Percentiles rank a stretch among this genome's conserved stretches.
phyloP scores from a whole-genome alignment of 1,140 invertebrate species.

The Trichoplusia ni region DNA sequence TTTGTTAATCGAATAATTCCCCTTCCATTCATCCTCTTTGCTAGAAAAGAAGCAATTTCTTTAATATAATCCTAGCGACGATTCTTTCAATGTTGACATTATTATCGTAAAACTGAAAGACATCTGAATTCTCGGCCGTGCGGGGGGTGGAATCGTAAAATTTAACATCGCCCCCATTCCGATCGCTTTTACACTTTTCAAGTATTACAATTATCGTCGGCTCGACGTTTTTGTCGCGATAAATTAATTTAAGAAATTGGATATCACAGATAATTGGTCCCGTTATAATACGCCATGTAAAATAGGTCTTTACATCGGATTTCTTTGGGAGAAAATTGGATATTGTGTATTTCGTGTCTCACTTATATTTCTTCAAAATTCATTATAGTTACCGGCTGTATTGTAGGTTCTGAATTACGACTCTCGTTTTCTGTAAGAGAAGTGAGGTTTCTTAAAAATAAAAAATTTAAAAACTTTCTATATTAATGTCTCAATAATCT shows the following conservation, averaged over 20 bases:
- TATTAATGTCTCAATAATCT: too few species aligned
- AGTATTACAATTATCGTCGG: conserved; percentile 29
- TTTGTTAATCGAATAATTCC: too few species aligned
- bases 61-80: not conserved
- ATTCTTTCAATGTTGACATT: not conserved
- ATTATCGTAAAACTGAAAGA: conserved; percentile 2
- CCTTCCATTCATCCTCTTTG: too few species aligned
- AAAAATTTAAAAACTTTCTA: too few species aligned
- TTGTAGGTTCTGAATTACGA: conserved; percentile 21
- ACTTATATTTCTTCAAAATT: conserved; percentile 21
- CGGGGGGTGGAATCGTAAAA: not conserved
- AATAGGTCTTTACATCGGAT: conserved; percentile 13
- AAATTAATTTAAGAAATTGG: conserved; percentile 31
- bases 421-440: conserved; percentile 2
- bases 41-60: too few species aligned
- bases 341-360: conserved; percentile 14
- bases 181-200: conserved; percentile 14
- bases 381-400: too few species aligned
- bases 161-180: conserved; percentile 2
- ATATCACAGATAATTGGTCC: conserved; percentile 29
- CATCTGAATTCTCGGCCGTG: not conserved
- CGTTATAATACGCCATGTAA: conserved; percentile 1
- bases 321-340: conserved; percentile 21
- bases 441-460: too few species aligned
- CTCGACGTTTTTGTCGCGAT: conserved; percentile 3